phyloP scores from a whole-genome alignment of 2,113 vertebrate genomes.

The Mustela nigripes region DNA sequence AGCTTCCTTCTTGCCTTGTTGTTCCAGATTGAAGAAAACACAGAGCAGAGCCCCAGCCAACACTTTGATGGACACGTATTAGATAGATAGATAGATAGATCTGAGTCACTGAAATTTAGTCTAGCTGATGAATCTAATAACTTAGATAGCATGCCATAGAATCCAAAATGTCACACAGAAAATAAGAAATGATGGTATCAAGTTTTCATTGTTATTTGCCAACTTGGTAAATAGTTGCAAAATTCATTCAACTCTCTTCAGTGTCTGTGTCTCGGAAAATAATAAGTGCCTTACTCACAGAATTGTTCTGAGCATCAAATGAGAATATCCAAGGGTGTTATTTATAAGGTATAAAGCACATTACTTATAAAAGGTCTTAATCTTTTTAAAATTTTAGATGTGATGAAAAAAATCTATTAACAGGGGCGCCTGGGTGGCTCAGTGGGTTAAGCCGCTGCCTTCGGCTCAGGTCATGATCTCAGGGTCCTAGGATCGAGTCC shows the following conservation, averaged over 20 bases:
- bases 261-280: slow-evolving; percentile 18
- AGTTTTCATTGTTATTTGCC: slow-evolving; percentile 14
- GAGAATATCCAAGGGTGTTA: neutral
- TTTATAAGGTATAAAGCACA: neutral
- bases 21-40: neutral
- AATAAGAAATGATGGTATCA: neutral
- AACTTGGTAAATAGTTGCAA: neutral
- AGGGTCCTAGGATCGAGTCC: too few species aligned
- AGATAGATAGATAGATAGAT: neutral
- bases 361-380: neutral
- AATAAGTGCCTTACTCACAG: neutral
- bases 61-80: neutral
- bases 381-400: neutral
- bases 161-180: neutral
- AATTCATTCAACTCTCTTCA: neutral
- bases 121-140: neutral
- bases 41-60: neutral
- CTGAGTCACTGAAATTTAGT: neutral
- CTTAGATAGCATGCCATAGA: neutral
- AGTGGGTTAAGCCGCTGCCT: too few species aligned
- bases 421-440: neutral
- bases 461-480: too few species aligned
- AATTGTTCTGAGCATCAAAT: neutral
- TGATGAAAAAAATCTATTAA: slow-evolving; percentile 3
- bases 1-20: neutral